phyloP scores from a whole-genome alignment of 2,113 vertebrate species.

The Verasper variegatus region DNA sequence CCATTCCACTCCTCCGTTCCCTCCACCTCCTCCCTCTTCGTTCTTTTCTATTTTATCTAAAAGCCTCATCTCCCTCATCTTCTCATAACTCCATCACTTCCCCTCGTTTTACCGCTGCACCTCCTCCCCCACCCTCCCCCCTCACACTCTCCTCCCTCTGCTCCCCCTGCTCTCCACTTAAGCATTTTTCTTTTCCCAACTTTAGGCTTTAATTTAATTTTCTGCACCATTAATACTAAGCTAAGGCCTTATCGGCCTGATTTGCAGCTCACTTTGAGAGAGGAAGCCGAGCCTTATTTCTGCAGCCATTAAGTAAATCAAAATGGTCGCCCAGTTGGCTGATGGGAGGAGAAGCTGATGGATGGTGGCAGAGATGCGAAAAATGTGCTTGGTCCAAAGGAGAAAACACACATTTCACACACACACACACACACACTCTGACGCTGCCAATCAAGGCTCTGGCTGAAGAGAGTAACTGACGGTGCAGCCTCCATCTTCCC shows the following conservation, averaged over 20 bases:
- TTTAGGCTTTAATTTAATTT: conserved; percentile 72
- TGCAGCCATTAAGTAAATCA: conserved; percentile 50
- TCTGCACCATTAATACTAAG: conserved; percentile 70
- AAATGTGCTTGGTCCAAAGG: conserved; percentile 28
- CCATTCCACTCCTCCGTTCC: too few species aligned
- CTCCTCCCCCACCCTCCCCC: not conserved
- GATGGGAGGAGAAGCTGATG: conserved; percentile 36
- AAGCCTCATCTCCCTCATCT: not conserved
- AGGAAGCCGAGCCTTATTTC: conserved; percentile 30
- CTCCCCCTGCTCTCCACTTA: conserved; percentile 15
- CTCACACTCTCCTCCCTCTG: not conserved
- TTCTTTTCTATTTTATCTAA: not conserved
- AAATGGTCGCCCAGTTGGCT: conserved; percentile 35
- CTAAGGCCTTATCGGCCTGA: conserved; percentile 52
- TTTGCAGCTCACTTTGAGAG: conserved; percentile 49
- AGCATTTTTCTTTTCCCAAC: conserved; percentile 44
- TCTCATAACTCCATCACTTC: conserved; percentile 1
- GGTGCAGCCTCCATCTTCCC: conserved; percentile 4
- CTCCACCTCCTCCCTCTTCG: not conserved
- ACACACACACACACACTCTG: not conserved
- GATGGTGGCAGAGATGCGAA: conserved; percentile 41
- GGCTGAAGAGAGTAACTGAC: conserved; percentile 33
- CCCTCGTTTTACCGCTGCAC: not conserved
- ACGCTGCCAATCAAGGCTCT: conserved; percentile 24
- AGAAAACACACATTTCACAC: not conserved